Conservation (phyloP, 2,113 vertebrate species). For the Zapornia atra region DNA sequence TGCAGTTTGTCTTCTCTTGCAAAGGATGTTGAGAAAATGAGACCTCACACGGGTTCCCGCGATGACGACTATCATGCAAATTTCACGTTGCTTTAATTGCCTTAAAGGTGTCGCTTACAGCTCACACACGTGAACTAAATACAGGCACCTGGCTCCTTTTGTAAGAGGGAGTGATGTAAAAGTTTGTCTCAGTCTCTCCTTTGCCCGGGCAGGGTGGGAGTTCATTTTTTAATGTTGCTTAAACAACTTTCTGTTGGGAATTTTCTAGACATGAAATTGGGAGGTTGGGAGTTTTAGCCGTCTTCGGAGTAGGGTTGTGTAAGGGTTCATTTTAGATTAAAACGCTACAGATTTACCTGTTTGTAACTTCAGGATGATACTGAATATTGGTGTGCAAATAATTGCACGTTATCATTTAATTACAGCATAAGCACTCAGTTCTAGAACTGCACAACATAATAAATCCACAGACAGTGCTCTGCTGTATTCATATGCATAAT, state of each 20-base stretch:
- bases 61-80: background rate
- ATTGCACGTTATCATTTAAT: background rate
- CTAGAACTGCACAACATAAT: background rate
- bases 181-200: background rate
- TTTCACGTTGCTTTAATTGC: background rate
- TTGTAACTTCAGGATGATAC: background rate
- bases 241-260: background rate
- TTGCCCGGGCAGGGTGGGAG: background rate
- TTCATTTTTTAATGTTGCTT: conserved; percentile 1
- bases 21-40: background rate
- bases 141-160: background rate
- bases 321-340: background rate
- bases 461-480: background rate
- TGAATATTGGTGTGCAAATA: background rate
- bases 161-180: background rate
- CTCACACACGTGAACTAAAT: background rate
- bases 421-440: background rate
- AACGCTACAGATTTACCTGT: background rate
- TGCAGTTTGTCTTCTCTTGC: background rate
- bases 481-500: background rate
- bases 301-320: background rate
- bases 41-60: background rate
- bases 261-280: conserved; percentile 7
- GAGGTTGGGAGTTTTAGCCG: background rate
- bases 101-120: background rate